Evolutionary conservation across 2,113 vertebrate species (phyloP).

Genomic region (Misgurnus anguillicaudatus): DNA sequence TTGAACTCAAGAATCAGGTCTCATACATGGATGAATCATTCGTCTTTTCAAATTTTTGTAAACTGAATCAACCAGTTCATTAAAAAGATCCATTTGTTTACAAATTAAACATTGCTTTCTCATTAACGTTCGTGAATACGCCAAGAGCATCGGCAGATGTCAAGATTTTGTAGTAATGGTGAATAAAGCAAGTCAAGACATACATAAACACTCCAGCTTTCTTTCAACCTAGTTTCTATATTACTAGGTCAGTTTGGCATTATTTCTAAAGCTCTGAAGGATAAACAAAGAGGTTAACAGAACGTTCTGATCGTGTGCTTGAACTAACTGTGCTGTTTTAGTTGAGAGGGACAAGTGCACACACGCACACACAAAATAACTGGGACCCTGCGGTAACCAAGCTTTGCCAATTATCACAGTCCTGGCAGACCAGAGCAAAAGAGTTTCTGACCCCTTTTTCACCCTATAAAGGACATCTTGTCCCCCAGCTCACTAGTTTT

Average conservation of each 20-base stretch:
- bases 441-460: conserved; percentile 11
- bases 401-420: conserved; percentile 21
- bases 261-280: neutral
- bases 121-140: no score
- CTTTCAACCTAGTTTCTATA: neutral
- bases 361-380: neutral
- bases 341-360: neutral
- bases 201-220: neutral
- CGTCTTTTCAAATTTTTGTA: no score
- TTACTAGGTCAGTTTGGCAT: neutral
- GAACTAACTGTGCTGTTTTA: conserved; percentile 19
- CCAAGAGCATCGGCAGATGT: no score
- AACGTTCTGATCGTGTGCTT: conserved; percentile 19
- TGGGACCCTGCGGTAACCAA: neutral
- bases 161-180: no score
- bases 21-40: no score
- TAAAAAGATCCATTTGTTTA: no score
- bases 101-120: no score
- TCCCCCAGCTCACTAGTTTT: conserved; percentile 19
- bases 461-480: conserved; percentile 20
- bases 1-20: no score
- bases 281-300: conserved; percentile 11
- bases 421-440: neutral
- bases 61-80: no score
- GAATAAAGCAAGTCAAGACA: neutral